Evolutionary conservation across 2,113 vertebrate genomes (phyloP).

Genomic region (Hypanus sabinus): DNA sequence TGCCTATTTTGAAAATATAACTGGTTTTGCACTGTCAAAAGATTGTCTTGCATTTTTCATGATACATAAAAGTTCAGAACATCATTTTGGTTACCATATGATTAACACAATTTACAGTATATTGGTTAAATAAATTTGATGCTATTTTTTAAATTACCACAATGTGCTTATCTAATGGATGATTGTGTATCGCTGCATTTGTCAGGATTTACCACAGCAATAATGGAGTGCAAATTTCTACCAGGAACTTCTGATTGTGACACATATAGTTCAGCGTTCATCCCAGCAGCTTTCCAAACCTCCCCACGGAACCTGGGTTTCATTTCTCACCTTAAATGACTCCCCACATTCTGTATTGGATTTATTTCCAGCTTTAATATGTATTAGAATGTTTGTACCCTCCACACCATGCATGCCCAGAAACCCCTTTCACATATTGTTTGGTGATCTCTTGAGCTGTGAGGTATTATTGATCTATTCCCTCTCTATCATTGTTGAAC

Average conservation of each 20-base stretch:
- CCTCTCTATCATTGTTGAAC: neutral
- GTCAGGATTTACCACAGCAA: neutral
- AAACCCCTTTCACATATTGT: neutral
- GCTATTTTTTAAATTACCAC: neutral
- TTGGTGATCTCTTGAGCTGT: neutral
- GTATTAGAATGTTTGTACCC: neutral
- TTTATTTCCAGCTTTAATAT: neutral
- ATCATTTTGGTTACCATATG: neutral
- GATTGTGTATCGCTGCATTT: neutral
- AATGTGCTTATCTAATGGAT: neutral
- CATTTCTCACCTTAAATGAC: neutral
- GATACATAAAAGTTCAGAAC: neutral
- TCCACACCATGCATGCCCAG: neutral
- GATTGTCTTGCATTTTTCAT: constrained; percentile 7
- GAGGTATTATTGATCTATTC: too few species aligned
- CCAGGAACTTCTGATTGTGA: neutral
- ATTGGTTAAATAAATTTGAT: neutral
- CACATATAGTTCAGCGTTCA: neutral
- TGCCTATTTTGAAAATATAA: constrained; percentile 31
- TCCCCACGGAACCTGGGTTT: neutral
- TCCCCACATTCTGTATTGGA: neutral
- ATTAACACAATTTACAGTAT: neutral
- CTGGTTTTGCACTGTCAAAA: constrained; percentile 25
- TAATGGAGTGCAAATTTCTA: too few species aligned
- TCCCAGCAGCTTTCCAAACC: neutral